Evolutionary conservation across 2,888 invertebrate species (phyloP).

Genomic region (Erynnis tages): DNA sequence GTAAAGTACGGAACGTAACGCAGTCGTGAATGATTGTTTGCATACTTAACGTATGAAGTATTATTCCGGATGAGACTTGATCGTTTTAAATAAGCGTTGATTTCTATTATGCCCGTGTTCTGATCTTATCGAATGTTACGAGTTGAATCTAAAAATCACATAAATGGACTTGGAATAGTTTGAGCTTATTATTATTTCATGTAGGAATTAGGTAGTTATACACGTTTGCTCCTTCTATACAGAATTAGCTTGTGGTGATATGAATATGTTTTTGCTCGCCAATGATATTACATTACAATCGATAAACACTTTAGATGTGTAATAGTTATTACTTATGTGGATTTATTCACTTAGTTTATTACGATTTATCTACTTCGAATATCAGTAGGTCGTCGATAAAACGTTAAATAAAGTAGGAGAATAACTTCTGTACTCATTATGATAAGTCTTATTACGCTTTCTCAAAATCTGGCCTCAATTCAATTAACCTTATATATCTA

Average conservation of each 20-base stretch:
- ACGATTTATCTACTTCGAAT: conserved; percentile 42
- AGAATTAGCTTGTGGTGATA: conserved; percentile 63
- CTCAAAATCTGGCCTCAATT: conserved; percentile 56
- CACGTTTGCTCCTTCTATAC: conserved; percentile 56
- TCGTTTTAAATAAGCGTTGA: conserved; percentile 8
- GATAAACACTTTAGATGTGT: conserved; percentile 51
- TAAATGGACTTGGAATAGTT: conserved; percentile 44
- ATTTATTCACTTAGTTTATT: conserved; percentile 54
- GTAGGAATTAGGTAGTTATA: conserved; percentile 36
- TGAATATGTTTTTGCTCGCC: conserved; percentile 58
- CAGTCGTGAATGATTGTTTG: conserved; percentile 7
- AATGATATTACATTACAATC: conserved; percentile 47
- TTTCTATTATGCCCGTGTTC: conserved; percentile 2
- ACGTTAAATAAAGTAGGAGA: conserved; percentile 50
- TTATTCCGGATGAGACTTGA: conserved; percentile 12
- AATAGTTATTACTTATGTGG: conserved; percentile 52
- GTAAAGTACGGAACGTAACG: conserved; percentile 7
- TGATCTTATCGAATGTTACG: conserved; percentile 2
- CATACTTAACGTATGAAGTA: conserved; percentile 9
- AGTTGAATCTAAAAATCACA: not conserved
- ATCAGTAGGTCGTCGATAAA: conserved; percentile 40
- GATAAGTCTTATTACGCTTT: conserved; percentile 51
- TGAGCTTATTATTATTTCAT: conserved; percentile 46
- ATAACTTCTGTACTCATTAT: conserved; percentile 49
- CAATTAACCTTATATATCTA: conserved; percentile 43